phyloP scores from a whole-genome alignment of 2,888 invertebrate species.

The Hymenopus coronatus region DNA sequence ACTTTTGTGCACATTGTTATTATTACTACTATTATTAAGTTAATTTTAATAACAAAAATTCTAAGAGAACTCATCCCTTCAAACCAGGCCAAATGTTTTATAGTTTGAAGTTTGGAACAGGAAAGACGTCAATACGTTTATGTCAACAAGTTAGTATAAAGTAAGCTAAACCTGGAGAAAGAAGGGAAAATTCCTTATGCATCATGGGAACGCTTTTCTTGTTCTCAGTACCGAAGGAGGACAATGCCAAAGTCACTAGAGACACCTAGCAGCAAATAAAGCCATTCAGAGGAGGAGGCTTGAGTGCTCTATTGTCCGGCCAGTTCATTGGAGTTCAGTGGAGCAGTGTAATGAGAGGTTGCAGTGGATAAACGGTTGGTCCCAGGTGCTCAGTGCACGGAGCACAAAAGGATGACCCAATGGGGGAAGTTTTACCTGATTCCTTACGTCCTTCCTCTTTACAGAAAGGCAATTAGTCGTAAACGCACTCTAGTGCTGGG shows the following conservation, averaged over 20 bases:
- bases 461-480: slow-evolving; percentile 33
- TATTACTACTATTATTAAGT: no score
- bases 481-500: slow-evolving; percentile 24
- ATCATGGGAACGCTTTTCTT: neutral
- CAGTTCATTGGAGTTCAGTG: neutral
- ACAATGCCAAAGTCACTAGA: neutral
- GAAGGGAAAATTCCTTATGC: neutral
- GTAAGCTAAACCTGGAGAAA: no score
- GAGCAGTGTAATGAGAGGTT: neutral
- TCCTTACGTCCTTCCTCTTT: slow-evolving; percentile 2
- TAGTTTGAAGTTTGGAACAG: no score
- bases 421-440: neutral
- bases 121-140: no score
- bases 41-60: no score
- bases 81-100: no score
- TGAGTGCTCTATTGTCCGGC: neutral
- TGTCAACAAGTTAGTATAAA: no score
- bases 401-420: neutral
- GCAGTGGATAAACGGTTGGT: neutral
- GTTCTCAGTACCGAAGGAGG: neutral
- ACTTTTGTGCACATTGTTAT: no score
- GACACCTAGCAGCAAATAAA: neutral
- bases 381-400: neutral
- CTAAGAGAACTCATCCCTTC: no score
- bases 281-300: neutral